Evolutionary conservation across 2,797 vertebrate species (phyloP).

Genomic region (Acanthurus tractus): DNA sequence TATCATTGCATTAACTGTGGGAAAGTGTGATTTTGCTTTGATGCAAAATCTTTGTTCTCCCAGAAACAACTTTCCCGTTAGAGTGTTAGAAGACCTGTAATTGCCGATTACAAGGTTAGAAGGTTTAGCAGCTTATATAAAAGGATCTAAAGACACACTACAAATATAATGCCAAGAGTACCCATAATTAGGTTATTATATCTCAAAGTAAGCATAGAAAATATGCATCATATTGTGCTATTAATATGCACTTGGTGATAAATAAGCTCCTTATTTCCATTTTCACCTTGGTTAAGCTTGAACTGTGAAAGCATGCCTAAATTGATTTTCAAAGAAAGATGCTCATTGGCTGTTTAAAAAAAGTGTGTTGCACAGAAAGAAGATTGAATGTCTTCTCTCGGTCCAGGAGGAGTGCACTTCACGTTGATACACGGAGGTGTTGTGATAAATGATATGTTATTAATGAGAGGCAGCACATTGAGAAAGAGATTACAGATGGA

Average conservation of each 20-base stretch:
- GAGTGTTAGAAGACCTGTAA: slow-evolving; percentile 2
- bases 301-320: slow-evolving; percentile 30
- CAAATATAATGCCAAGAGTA: slow-evolving; percentile 7
- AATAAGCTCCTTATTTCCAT: slow-evolving; percentile 15
- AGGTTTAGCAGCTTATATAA: slow-evolving; percentile 25
- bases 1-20: slow-evolving; percentile 9
- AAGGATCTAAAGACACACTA: slow-evolving; percentile 9
- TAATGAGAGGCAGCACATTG: slow-evolving; percentile 56
- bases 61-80: slow-evolving; percentile 19
- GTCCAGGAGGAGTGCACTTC: slow-evolving; percentile 21
- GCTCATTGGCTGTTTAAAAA: slow-evolving; percentile 8
- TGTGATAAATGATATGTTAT: slow-evolving; percentile 52
- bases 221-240: slow-evolving; percentile 1
- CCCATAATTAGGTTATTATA: not conserved
- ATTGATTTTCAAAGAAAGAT: slow-evolving; percentile 44
- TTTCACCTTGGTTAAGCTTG: slow-evolving; percentile 5
- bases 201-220: slow-evolving; percentile 1
- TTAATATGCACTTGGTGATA: slow-evolving; percentile 15
- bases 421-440: slow-evolving; percentile 43
- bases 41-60: slow-evolving; percentile 11
- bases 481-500: slow-evolving; percentile 40
- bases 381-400: slow-evolving; percentile 2
- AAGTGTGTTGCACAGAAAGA: slow-evolving; percentile 10
- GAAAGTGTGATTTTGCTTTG: slow-evolving; percentile 13
- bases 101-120: slow-evolving; percentile 30